These are phyloP conservation scores for Altica lythri DNA, from an alignment of 2,888 invertebrate genomes.

Conservation along the genomic window DNA sequence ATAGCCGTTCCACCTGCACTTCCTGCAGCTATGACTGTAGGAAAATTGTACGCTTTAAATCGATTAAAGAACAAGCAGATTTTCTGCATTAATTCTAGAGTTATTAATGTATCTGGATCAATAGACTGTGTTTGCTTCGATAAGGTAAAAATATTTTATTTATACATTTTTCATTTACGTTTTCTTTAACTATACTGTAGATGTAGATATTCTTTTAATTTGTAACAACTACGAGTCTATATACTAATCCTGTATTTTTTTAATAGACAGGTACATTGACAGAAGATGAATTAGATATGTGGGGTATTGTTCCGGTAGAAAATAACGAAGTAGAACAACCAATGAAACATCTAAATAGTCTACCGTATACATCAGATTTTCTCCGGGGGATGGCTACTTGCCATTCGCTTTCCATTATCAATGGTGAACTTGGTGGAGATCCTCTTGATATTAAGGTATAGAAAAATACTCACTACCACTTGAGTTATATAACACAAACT, in stretches of 20 bases:
- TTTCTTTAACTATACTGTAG: no score
- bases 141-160: slow-evolving; percentile 64
- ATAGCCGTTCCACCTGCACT: slow-evolving; percentile 94
- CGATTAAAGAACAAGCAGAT: slow-evolving; percentile 78
- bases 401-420: slow-evolving; percentile 88
- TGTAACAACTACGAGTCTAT: no score
- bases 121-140: slow-evolving; percentile 89
- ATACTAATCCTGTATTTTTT: slow-evolving; percentile 2
- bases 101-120: slow-evolving; percentile 92
- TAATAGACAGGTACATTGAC: slow-evolving; percentile 91
- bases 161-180: no score
- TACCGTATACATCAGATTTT: slow-evolving; percentile 41
- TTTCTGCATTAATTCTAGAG: slow-evolving; percentile 89
- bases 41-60: slow-evolving; percentile 87
- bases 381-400: slow-evolving; percentile 87
- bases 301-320: slow-evolving; percentile 79
- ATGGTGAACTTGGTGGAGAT: slow-evolving; percentile 85
- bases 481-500: not conserved
- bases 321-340: slow-evolving; percentile 41
- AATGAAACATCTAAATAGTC: slow-evolving; percentile 41
- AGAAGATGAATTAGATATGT: slow-evolving; percentile 94
- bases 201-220: no score
- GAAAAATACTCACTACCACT: no score
- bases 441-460: slow-evolving; percentile 90
- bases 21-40: slow-evolving; percentile 96